Percentiles rank a stretch among this genome's conserved stretches.
Evolutionary conservation across 1,140 invertebrate genomes (phyloP).

Genomic region (Thaumetopoea pityocampa): DNA sequence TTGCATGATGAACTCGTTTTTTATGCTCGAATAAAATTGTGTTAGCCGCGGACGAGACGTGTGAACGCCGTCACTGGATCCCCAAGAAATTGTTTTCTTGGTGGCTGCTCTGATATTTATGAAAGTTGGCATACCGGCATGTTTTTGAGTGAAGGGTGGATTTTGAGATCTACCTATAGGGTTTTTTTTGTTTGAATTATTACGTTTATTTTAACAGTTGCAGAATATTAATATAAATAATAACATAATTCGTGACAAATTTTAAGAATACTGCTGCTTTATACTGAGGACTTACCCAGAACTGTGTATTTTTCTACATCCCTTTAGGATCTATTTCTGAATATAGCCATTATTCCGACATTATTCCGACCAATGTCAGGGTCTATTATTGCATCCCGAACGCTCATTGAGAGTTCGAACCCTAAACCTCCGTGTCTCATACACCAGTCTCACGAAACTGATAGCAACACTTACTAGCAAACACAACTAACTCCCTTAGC

Average conservation of each 20-base stretch:
- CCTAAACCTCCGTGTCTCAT: no score
- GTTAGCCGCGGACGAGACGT: slow-evolving; percentile 60
- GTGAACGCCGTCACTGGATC: slow-evolving; percentile 49
- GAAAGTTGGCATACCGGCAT: slow-evolving; percentile 55
- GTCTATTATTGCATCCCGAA: no score
- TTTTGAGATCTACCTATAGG: slow-evolving; percentile 37
- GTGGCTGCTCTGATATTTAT: slow-evolving; percentile 71
- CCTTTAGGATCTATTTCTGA: no score
- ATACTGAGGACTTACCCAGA: no score
- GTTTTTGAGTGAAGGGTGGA: slow-evolving; percentile 58
- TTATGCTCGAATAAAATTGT: slow-evolving; percentile 74
- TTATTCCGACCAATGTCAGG: no score
- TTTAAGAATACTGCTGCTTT: no score
- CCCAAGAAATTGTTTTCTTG: slow-evolving; percentile 64
- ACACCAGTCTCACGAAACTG: no score
- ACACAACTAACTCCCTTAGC: no score
- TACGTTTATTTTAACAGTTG: slow-evolving; percentile 1
- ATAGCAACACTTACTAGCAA: no score
- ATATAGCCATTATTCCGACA: no score
- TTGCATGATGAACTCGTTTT: slow-evolving; percentile 74
- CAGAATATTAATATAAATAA: slow-evolving; percentile 1
- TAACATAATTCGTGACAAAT: neutral
- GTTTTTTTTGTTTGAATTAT: slow-evolving; percentile 23
- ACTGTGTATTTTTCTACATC: no score
- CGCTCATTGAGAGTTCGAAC: no score